Conservation (phyloP, 2,888 invertebrate species). For the Stramonita haemastoma region DNA sequence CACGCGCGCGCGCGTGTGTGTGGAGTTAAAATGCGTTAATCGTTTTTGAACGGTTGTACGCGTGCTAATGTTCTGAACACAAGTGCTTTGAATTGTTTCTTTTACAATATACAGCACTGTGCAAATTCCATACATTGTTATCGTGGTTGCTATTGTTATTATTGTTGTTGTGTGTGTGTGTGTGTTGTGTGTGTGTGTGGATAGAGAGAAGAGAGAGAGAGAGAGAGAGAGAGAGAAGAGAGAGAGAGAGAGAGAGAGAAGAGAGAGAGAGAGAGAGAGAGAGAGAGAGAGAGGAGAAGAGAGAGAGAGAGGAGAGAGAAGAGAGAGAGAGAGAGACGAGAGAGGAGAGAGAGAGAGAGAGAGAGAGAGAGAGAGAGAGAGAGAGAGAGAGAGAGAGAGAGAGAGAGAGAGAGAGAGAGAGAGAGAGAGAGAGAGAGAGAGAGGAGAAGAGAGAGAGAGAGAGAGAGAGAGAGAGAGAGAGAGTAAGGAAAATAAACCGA, state of each 20-base stretch:
- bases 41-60: no score
- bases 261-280: conserved; percentile 6
- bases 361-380: conserved; percentile 1
- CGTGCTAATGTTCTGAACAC: no score
- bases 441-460: no score
- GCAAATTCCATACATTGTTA: background rate
- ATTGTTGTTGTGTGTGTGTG: no score
- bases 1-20: background rate
- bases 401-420: background rate
- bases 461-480: no score
- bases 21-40: background rate
- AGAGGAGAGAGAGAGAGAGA: background rate
- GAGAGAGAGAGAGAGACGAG: background rate
- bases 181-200: no score
- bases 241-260: conserved; percentile 1
- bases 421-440: no score
- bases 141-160: no score
- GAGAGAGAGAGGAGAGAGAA: background rate
- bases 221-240: background rate
- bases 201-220: no score
- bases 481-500: no score
- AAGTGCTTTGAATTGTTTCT: background rate
- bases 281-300: background rate
- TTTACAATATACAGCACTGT: background rate
- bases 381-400: background rate